Percentiles rank a stretch among this genome's conserved stretches.
These are phyloP conservation scores for Diloba caeruleocephala DNA, from an alignment of 2,888 invertebrate genomes.

Conservation along the genomic window DNA sequence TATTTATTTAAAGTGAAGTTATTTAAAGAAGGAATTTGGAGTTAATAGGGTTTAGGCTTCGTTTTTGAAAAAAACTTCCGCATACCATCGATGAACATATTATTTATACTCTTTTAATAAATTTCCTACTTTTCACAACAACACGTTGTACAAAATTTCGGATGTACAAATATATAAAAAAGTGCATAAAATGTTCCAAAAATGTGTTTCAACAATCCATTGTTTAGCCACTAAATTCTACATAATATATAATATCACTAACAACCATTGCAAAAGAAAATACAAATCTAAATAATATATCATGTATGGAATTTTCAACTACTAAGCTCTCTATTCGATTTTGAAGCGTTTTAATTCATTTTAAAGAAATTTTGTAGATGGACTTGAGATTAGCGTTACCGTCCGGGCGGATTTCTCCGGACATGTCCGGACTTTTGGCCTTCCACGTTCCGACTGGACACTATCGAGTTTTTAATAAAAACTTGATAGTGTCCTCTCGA, in stretches of 20 bases:
- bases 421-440: too few species aligned
- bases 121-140: conserved; percentile 71
- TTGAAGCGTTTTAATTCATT: conserved; percentile 50
- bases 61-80: not conserved
- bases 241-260: conserved; percentile 55
- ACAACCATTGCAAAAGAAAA: conserved; percentile 55
- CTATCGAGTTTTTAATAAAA: too few species aligned
- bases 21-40: conserved; percentile 10
- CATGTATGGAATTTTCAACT: conserved; percentile 52
- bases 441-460: too few species aligned
- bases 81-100: conserved; percentile 49
- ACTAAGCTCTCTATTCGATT: conserved; percentile 63
- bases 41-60: conserved; percentile 7
- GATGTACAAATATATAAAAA: conserved; percentile 87
- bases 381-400: not conserved
- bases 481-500: too few species aligned
- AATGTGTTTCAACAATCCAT: conserved; percentile 78
- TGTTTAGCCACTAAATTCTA: conserved; percentile 64
- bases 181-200: conserved; percentile 88
- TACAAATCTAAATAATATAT: conserved; percentile 34
- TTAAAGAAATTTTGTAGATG: conserved; percentile 52
- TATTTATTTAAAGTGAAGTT: conserved; percentile 27
- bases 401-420: too few species aligned
- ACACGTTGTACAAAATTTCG: conserved; percentile 78
- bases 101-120: conserved; percentile 47